phyloP scores from a whole-genome alignment of 2,113 vertebrate species.

The Cyanoderma ruficeps region DNA sequence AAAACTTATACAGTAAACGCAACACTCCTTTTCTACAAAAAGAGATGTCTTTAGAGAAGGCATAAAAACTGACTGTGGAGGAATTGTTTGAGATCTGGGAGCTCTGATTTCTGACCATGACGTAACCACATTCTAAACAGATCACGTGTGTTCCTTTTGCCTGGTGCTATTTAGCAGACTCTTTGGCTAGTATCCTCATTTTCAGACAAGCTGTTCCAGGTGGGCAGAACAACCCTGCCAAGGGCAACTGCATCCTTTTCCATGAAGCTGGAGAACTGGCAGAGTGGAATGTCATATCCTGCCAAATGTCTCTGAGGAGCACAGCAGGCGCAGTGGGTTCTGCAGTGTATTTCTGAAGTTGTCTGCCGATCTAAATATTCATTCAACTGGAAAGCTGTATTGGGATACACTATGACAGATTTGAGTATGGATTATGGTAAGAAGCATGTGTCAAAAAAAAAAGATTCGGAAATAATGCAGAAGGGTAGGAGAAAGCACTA shows the following conservation, averaged over 20 bases:
- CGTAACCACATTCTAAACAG: background rate
- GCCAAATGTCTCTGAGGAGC: background rate
- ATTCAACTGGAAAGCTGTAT: background rate
- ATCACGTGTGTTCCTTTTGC: background rate
- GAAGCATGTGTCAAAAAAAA: background rate
- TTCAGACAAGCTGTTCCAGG: background rate
- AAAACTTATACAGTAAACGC: background rate
- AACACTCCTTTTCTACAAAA: background rate
- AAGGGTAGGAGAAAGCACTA: background rate
- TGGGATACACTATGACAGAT: background rate
- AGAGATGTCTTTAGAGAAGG: background rate
- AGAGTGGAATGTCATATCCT: background rate
- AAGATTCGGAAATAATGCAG: background rate
- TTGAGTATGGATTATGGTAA: background rate
- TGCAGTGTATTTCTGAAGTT: background rate
- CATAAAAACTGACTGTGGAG: background rate
- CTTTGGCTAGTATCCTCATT: background rate
- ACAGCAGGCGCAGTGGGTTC: background rate
- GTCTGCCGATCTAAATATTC: background rate
- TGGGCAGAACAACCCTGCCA: background rate
- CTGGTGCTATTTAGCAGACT: background rate
- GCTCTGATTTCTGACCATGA: background rate
- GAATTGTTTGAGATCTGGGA: background rate
- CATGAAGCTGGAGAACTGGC: background rate
- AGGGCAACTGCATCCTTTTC: background rate